Evolutionary conservation across 2,113 vertebrate genomes (phyloP).

Genomic region (Stercorarius parasiticus): DNA sequence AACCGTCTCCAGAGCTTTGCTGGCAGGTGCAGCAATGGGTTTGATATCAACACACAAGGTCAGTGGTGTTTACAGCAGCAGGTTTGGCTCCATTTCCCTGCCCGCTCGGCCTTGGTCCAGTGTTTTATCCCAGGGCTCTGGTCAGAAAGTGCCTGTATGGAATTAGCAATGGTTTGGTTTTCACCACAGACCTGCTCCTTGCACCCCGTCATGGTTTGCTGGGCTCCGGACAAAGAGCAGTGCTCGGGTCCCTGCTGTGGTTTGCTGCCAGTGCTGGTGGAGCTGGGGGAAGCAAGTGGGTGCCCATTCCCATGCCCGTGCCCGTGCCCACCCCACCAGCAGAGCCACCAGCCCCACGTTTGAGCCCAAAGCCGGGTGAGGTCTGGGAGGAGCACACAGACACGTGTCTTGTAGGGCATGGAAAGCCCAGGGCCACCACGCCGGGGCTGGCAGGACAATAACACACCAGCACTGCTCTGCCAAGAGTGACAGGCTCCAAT

Average conservation of each 20-base stretch:
- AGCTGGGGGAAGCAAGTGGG: accelerated
- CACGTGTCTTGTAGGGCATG: accelerated
- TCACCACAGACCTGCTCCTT: background rate
- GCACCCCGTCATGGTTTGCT: background rate
- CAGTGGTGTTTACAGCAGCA: background rate
- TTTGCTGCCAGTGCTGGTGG: accelerated
- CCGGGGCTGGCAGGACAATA: accelerated
- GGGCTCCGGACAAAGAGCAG: background rate
- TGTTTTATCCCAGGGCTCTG: background rate
- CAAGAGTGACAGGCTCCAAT: accelerated
- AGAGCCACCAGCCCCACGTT: background rate
- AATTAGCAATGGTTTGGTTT: background rate
- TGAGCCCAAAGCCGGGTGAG: background rate
- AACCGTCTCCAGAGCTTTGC: background rate
- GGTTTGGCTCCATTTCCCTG: background rate
- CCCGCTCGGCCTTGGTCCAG: background rate
- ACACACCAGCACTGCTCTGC: background rate
- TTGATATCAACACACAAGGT: background rate
- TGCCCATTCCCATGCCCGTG: accelerated
- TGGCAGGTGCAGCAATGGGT: background rate
- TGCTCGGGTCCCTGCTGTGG: background rate
- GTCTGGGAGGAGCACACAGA: background rate
- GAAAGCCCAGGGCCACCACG: background rate
- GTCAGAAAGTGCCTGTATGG: background rate
- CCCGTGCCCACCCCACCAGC: background rate